These are phyloP conservation scores for Circaetus cinerascens DNA, from an alignment of 2,113 vertebrate species.

Conservation along the genomic window DNA sequence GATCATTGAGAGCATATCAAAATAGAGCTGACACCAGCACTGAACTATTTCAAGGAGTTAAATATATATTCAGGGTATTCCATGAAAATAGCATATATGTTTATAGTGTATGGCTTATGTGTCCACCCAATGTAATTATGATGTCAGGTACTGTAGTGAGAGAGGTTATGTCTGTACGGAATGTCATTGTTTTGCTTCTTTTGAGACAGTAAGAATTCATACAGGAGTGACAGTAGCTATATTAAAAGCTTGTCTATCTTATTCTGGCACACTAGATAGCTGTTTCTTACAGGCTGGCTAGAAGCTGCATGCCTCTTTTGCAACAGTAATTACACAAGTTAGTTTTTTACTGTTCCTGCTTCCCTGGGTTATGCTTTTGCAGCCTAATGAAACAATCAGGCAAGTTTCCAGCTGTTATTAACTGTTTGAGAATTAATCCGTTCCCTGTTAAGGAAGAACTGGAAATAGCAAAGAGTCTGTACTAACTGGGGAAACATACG, in stretches of 20 bases:
- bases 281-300: background rate
- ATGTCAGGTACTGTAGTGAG: background rate
- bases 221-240: background rate
- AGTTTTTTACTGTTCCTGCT: background rate
- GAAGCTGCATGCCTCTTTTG: background rate
- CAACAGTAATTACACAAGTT: background rate
- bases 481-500: background rate
- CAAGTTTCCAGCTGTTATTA: background rate
- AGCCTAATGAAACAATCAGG: background rate
- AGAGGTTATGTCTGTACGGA: background rate
- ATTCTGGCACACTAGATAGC: background rate
- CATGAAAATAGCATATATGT: background rate
- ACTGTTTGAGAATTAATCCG: background rate
- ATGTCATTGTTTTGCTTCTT: accelerated
- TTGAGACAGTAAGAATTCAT: background rate
- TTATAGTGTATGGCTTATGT: background rate
- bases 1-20: background rate
- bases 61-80: background rate
- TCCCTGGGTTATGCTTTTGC: background rate
- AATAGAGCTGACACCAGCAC: background rate
- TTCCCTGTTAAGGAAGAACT: background rate
- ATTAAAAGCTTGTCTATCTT: background rate
- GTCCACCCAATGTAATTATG: background rate
- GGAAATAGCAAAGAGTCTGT: background rate
- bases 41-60: background rate